These are phyloP conservation scores for Astyanax mexicanus DNA, from an alignment of 2,797 vertebrate species.

Conservation along the genomic window DNA sequence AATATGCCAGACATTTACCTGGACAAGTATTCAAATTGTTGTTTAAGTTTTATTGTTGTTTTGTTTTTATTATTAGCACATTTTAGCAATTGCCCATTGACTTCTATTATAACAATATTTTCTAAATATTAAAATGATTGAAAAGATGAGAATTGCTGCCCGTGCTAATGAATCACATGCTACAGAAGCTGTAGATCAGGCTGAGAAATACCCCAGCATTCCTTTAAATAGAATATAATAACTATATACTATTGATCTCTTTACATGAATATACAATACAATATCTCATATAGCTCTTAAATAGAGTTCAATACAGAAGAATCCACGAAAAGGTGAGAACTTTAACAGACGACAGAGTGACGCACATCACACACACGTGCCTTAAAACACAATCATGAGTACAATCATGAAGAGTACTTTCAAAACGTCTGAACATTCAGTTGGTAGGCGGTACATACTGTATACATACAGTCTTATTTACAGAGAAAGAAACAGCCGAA, in stretches of 20 bases:
- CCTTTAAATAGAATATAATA: not conserved
- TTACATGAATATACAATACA: too few relatives aligned
- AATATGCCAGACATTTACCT: too few relatives aligned
- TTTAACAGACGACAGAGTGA: not conserved
- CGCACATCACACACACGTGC: not conserved
- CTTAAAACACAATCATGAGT: slow-evolving; percentile 6
- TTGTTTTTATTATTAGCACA: not conserved
- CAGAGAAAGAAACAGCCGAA: not conserved
- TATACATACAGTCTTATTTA: slow-evolving; percentile 8
- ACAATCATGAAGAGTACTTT: slow-evolving; percentile 77
- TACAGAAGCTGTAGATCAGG: not conserved
- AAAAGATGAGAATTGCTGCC: not conserved
- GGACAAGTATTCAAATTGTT: too few relatives aligned
- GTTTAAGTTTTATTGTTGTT: too few relatives aligned
- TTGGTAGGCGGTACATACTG: slow-evolving; percentile 15
- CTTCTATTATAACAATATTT: not conserved
- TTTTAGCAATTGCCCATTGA: not conserved
- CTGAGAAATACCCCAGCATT: not conserved
- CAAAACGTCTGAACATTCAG: slow-evolving; percentile 75
- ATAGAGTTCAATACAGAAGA: not conserved
- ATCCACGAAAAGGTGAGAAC: not conserved
- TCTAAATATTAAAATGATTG: not conserved
- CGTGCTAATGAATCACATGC: not conserved
- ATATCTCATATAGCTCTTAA: not conserved
- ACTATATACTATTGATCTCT: not conserved